A percentile compares a stretch with the other conserved stretches of the same genome.
Evolutionary conservation across 2,797 vertebrate genomes (phyloP).

Genomic region (Sternarchorhynchus goeldii): DNA sequence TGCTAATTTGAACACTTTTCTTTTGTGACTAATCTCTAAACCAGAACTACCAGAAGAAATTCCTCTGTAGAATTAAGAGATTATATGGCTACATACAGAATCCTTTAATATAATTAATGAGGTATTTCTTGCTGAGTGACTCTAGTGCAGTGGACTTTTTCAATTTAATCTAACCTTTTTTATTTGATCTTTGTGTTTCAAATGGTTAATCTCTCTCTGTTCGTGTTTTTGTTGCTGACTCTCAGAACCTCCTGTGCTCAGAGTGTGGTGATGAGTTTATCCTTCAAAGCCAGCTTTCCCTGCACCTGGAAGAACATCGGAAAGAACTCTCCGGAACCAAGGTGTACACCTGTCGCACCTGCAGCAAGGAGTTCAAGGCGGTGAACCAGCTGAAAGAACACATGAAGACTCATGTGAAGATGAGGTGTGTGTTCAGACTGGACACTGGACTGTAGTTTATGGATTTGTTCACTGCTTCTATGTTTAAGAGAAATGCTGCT

Average conservation of each 20-base stretch:
- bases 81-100: too few relatives aligned
- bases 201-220: neutral
- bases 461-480: neutral
- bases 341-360: conserved; percentile 86
- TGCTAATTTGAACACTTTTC: too few relatives aligned
- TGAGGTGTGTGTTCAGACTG: conserved; percentile 75
- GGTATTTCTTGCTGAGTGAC: too few relatives aligned
- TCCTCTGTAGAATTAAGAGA: too few relatives aligned
- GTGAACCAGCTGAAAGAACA: conserved; percentile 88
- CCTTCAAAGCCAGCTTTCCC: conserved; percentile 91
- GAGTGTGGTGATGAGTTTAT: conserved; percentile 98
- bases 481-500: neutral
- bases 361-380: conserved; percentile 86
- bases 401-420: conserved; percentile 89
- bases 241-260: conserved; percentile 91
- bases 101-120: too few relatives aligned
- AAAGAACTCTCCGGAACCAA: conserved; percentile 87
- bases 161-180: neutral
- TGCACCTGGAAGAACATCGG: conserved; percentile 94
- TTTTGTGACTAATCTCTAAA: too few relatives aligned
- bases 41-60: too few relatives aligned
- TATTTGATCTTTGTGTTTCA: neutral
- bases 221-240: neutral
- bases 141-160: too few relatives aligned
- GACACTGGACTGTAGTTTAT: too few relatives aligned